Base-by-base conservation (phyloP, 2,113 vertebrate species). In the Clinocottus analis region DNA sequence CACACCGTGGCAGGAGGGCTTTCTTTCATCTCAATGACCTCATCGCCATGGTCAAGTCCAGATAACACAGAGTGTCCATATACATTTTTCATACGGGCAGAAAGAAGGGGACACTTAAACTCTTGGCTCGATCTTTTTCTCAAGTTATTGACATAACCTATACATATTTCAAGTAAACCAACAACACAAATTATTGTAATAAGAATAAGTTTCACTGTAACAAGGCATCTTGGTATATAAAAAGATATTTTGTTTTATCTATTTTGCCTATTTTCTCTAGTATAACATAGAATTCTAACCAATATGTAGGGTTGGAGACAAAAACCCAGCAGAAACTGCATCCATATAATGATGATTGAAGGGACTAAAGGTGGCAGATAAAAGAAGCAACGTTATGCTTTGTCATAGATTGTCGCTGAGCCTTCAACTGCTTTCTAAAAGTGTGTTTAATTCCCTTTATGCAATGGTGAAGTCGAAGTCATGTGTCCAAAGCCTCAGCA, bases 401-500 rank as follows among this genome's bases (percentile, higher is more conserved):
- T 67, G 75, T 86, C 88, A 90, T 55, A 33, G 53, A 43, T 31
- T 55, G 33, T 45, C 61, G 62, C 64, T 78, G 77, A 78, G 66
- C 61, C 66, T 27, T 33, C 39, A 37, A 33, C 35, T 72, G 51
- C 72, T 69, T 81, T 84, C 39, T 88, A 66, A 84, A 87, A 77
- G 77, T 45, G 25, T 82, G 85, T 82, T 80, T 79, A 92, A 87
- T 90, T 79, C 77, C 65, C 60, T 93, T 94, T 90, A 93, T 85
- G 88, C 89, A 92, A 86, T 39, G 58, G 53, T 61, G 68, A 84
- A 88, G 89, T 84, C 87, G 83, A 43, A 85, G 91, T 91, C 90
- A 92, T 92, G 93, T 93, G 92, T 91, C 88, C 90, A 94, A 91
- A 94, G 91, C 93, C 88, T 87, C 87, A 78, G 80, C 93, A 95